Base-by-base conservation (phyloP, 2,888 invertebrate species). In the Drosophila hawaiiensis region DNA sequence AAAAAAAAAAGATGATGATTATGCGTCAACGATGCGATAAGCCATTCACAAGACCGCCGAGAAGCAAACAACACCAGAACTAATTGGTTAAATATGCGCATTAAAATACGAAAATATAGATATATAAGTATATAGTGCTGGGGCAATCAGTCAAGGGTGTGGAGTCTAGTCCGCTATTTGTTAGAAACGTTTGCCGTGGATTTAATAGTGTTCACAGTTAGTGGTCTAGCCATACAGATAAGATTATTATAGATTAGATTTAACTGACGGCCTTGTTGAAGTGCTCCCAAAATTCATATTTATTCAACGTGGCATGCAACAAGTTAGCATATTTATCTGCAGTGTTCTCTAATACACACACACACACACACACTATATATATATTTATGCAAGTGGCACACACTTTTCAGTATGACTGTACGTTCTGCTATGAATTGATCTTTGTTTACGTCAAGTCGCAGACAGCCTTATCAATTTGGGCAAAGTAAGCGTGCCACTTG, bases 141-240 rank as follows among this genome's bases (percentile, higher is more conserved):
- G 62, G 47, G 1, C 22, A 59, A 10, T 56, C 52, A 70, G 68
- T 71, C 78, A 78, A 84, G 85, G 71, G 71, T 80, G 76, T 53
- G 68, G 53, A 59, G 68, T 86, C 72, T 73, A 63, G 58, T 50
- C 61, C 50, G 35, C 50, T 37, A 19, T 55, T 55, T 68, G 31
- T 31, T 71, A 83, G 59, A 55, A 47, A 25, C 62, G 28, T 60
- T 63, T 53, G 53, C 64, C 53, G 35, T 53, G 50, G 58, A 41
- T 63, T 53, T 66, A n/a, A 63, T 67, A 77, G 31, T 62, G 64
- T 52, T 60, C 84, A 35, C 80, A 61, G 73, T 61, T 60, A 78
- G 73, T 84, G 86, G 79, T 77, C 77, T 83, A 63, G 79, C 73
- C 68, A 25, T 54, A 58, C 4, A 43, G 89, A 84, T 89, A 54